phyloP scores from a whole-genome alignment of 1,140 invertebrate species.

The Bathynomus jamesi region DNA sequence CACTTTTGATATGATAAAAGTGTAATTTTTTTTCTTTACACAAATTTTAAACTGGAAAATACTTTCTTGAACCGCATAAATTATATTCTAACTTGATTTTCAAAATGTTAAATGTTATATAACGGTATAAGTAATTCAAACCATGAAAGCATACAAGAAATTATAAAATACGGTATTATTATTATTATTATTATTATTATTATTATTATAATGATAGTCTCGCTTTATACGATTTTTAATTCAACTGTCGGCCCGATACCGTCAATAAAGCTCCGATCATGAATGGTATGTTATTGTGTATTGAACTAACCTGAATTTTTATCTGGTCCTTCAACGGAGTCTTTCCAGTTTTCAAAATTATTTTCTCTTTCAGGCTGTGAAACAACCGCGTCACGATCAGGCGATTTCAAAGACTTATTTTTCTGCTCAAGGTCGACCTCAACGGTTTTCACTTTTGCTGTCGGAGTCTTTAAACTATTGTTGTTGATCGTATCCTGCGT shows the following conservation, averaged over 20 bases:
- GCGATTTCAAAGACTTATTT: background rate
- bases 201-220: background rate
- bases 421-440: background rate
- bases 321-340: background rate
- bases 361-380: background rate
- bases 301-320: background rate
- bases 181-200: conserved; percentile 9
- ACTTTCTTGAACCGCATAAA: no score
- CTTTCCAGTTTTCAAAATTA: background rate
- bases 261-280: no score
- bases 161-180: no score
- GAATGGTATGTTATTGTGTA: background rate
- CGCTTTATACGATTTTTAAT: background rate
- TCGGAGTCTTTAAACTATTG: background rate
- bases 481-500: background rate
- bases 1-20: no score
- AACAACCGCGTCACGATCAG: background rate
- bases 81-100: no score
- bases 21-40: no score
- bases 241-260: no score
- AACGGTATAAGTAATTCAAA: no score
- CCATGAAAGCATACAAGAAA: no score
- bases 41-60: no score
- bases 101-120: no score
- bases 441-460: background rate